Conservation (phyloP, 2,888 invertebrate species). For the Lycophotia porphyrea region DNA sequence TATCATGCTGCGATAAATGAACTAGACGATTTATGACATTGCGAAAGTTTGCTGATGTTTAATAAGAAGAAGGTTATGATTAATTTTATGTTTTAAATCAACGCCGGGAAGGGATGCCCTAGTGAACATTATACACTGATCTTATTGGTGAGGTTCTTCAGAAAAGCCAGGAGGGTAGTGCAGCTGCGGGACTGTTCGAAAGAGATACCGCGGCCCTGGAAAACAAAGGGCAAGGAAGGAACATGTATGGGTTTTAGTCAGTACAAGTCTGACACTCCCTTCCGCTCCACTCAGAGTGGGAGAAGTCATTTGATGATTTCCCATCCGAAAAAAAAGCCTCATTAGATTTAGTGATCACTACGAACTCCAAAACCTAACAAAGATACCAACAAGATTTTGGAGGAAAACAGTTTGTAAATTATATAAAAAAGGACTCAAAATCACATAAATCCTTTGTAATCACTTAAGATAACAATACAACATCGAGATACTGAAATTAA, state of each 20-base stretch:
- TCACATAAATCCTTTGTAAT: slow-evolving; percentile 22
- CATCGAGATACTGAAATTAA: slow-evolving; percentile 28
- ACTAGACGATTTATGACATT: background rate
- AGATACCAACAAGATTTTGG: background rate
- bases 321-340: too few species aligned
- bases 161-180: too few species aligned
- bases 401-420: background rate
- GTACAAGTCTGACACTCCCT: too few species aligned
- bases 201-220: too few species aligned
- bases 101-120: too few species aligned
- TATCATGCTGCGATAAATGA: background rate
- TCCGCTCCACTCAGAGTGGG: too few species aligned
- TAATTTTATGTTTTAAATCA: background rate
- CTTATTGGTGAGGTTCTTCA: too few species aligned
- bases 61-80: background rate
- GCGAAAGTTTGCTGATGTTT: background rate
- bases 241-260: too few species aligned
- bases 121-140: too few species aligned
- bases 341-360: background rate
- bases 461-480: slow-evolving; percentile 22
- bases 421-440: background rate
- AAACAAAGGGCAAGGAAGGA: too few species aligned
- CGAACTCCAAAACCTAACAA: background rate
- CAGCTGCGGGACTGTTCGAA: too few species aligned
- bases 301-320: too few species aligned